Conservation (phyloP, 2,888 invertebrate species). For the Sarcophaga subvicina region DNA sequence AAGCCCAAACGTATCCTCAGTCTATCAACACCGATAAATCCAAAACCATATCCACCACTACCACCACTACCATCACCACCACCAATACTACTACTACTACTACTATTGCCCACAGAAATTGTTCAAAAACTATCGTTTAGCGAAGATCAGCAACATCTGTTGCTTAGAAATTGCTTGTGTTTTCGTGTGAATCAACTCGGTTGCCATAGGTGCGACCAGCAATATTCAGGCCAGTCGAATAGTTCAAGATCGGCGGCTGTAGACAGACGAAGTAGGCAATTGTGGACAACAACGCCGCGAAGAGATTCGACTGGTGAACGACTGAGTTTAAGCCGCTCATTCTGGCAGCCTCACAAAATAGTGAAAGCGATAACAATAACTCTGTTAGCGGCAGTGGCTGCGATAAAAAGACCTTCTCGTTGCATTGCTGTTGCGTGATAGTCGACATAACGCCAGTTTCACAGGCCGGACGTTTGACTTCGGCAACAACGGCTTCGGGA, state of each 20-base stretch:
- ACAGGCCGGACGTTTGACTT: constrained; percentile 81
- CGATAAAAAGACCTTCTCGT: constrained; percentile 82
- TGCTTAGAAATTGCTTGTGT: background rate
- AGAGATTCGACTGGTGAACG: constrained; percentile 63
- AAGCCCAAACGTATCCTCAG: constrained; percentile 52
- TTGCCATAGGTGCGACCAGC: background rate
- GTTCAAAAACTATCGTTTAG: background rate
- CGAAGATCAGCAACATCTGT: background rate
- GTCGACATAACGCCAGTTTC: constrained; percentile 82
- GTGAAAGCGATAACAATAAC: constrained; percentile 81
- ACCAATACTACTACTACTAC: constrained; percentile 15
- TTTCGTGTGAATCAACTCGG: background rate
- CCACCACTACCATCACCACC: constrained; percentile 36
- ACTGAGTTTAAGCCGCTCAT: constrained; percentile 77
- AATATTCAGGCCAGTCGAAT: constrained; percentile 14
- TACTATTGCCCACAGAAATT: background rate
- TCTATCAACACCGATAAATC: background rate
- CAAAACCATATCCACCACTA: constrained; percentile 5
- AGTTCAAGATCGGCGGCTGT: background rate
- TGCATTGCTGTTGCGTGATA: constrained; percentile 83
- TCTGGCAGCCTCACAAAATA: constrained; percentile 82
- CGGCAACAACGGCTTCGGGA: constrained; percentile 82
- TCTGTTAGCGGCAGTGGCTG: constrained; percentile 78
- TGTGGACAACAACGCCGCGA: background rate
- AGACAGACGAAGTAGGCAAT: constrained; percentile 14